These are phyloP conservation scores for Toxonevra muliebris DNA, from an alignment of 2,888 invertebrate genomes.

Conservation along the genomic window DNA sequence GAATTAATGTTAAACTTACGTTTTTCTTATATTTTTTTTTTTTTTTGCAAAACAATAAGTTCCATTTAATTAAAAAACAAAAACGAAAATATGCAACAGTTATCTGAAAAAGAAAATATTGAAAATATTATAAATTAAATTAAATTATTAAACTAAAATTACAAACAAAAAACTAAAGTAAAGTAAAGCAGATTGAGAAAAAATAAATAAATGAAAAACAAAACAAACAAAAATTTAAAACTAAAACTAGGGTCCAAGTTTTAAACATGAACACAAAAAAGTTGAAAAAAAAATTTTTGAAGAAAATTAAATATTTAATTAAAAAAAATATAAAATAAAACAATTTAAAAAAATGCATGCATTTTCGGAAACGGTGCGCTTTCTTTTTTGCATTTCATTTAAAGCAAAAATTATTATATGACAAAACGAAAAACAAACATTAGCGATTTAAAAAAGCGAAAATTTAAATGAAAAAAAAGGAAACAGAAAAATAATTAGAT, in stretches of 20 bases:
- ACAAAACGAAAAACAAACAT: too few species aligned
- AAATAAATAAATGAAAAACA: conserved; percentile 5
- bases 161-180: not conserved
- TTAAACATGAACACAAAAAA: conserved; percentile 39
- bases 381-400: too few species aligned
- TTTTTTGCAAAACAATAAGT: conserved; percentile 9
- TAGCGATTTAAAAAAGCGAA: too few species aligned
- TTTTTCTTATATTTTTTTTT: too few species aligned
- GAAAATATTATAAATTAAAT: not conserved
- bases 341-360: too few species aligned
- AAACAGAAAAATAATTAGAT: too few species aligned
- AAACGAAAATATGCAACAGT: too few species aligned
- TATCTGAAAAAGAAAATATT: too few species aligned
- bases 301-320: conserved; percentile 18
- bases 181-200: not conserved
- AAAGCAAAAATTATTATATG: too few species aligned
- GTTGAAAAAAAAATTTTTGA: conserved; percentile 10
- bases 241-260: conserved; percentile 59
- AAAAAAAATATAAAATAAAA: conserved; percentile 36
- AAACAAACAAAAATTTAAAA: conserved; percentile 39
- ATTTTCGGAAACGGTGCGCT: too few species aligned
- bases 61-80: conserved; percentile 2
- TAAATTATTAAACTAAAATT: not conserved
- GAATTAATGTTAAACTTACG: conserved; percentile 33
- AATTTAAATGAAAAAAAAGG: too few species aligned